Evolutionary conservation across 2,888 invertebrate genomes (phyloP), one percentile per base, ranked within the genome.

Genomic region (Mimumesa dahlbomi): DNA sequence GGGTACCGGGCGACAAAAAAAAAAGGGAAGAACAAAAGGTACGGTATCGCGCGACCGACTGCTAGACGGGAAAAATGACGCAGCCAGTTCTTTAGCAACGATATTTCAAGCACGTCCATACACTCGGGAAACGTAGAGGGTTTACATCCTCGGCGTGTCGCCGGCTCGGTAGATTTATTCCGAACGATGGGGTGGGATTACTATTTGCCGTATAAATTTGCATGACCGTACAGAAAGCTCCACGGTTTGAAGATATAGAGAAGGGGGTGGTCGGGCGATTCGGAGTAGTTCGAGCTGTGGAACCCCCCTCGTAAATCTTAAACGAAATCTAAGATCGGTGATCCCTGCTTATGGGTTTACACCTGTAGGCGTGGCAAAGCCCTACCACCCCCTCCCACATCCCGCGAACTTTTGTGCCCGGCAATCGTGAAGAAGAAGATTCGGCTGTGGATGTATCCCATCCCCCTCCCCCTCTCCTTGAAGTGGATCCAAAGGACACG

Each of bases 151-250:
- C 63, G 54, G 52, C 72, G 46, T 73, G 77, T 82, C 76, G 42
- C 62, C 61, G 74, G 63, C 65, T 74, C 62, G 57, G 59, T 66
- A 76, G 82, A 82, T 84, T 84, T 83, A 83, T 84, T 84, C 78
- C 63, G 42, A 81, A 76, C 74, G 64, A 77, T 74, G 70, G 75
- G 67, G 71, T 72, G 69, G 78, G 79, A 84, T 85, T 84, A 82
- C 82, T 82, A 82, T 85, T 85, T 83, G 76, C 78, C 75, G 77
- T 78, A 83, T 82, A 84, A 84, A 84, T 85, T 85, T 85, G 83
- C 82, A 82, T 85, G 79, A 65, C 46, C 40, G 53, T 53, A 56
- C 52, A 13, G 59, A 56, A 64, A 49, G 21, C 29, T 34, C 18
- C 25, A 3, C 69, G 34, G 45, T 31, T 13, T 5, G 36, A 25